Evolutionary conservation across 2,888 invertebrate genomes (phyloP), one percentile per base, ranked within the genome.

Genomic region (Brachylomia viminalis): DNA sequence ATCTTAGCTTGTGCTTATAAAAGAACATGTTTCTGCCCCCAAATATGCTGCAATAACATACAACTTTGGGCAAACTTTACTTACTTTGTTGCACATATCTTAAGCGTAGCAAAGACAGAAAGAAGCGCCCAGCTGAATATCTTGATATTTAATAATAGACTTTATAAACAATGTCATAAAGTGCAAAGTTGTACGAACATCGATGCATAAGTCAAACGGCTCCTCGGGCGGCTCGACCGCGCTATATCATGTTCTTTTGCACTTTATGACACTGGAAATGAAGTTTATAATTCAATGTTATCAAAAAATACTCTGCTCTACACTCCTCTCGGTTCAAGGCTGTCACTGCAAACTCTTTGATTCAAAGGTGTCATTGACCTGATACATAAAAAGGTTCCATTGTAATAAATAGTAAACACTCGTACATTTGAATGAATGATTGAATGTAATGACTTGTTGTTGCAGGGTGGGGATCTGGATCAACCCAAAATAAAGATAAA

Each of bases 401-500:
- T 79, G 72, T 66, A 58, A 17, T 66, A 15, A 59, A n/a, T 38
- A 67, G 3, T 42, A 66, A 54, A 62, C 38, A 20, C n/a, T 38
- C 23, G 23, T 49, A 59, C 47, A 47, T 38, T 68, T 74, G 74
- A 82, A 75, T 33, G 49, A 69, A 80, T 52, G 13, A 65, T 42
- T 73, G 20, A 74, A 80, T 58, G 11, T 27, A 33, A 70, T 67
- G 13, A 38, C 30, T 59, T 67, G 45, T 83, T 82, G 45, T 91
- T 87, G 2, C 87, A 96, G 95, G 92, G 92, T 15, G 95, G 94
- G 33, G 96, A 96, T 72, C 80, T 96, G 77, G 97, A 97, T 56
- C 96, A 96, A 84, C 97, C 97, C 1, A 96, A 97, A 90, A 97
- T 97, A 82, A 97, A 97, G 88, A 97, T 97, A 62, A 97, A 97